Percentiles rank a stretch among this genome's conserved stretches.
These are phyloP conservation scores for Nesospiza acunhae DNA, from an alignment of 2,113 vertebrate species.

Conservation along the genomic window DNA sequence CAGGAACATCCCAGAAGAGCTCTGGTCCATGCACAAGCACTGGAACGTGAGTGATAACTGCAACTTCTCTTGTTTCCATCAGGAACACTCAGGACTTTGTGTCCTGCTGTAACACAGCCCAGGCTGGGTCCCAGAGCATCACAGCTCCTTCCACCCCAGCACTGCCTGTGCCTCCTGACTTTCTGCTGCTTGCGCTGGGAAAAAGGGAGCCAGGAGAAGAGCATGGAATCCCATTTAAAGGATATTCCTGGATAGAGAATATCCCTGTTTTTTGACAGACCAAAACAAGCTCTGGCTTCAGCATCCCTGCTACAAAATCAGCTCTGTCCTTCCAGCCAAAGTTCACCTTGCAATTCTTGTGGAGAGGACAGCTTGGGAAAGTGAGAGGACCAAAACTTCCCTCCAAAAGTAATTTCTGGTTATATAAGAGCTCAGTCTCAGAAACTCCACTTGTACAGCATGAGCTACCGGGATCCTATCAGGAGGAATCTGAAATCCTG, in stretches of 20 bases:
- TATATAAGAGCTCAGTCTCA: not conserved
- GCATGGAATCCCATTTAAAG: not conserved
- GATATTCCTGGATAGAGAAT: not conserved
- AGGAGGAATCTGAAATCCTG: not conserved
- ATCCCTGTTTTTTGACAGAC: not conserved
- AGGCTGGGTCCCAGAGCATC: not conserved
- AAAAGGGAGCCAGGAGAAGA: not conserved
- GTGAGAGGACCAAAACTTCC: not conserved
- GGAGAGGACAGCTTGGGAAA: not conserved
- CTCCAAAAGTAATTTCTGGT: not conserved
- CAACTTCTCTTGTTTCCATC: not conserved
- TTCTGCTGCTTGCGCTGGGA: not conserved
- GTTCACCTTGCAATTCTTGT: not conserved
- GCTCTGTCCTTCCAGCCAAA: not conserved
- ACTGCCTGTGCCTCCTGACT: not conserved
- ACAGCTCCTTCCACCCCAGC: not conserved
- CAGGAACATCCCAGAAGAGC: not conserved
- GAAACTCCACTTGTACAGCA: not conserved
- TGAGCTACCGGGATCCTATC: accelerated
- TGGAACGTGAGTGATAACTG: not conserved
- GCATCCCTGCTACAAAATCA: not conserved
- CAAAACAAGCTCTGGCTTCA: not conserved
- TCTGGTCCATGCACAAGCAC: not conserved
- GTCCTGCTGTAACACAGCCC: not conserved
- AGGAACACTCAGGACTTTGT: not conserved